A percentile compares a stretch with the other conserved stretches of the same genome.
Conservation (phyloP, 2,113 vertebrate species). For the Lasiurus cinereus region DNA sequence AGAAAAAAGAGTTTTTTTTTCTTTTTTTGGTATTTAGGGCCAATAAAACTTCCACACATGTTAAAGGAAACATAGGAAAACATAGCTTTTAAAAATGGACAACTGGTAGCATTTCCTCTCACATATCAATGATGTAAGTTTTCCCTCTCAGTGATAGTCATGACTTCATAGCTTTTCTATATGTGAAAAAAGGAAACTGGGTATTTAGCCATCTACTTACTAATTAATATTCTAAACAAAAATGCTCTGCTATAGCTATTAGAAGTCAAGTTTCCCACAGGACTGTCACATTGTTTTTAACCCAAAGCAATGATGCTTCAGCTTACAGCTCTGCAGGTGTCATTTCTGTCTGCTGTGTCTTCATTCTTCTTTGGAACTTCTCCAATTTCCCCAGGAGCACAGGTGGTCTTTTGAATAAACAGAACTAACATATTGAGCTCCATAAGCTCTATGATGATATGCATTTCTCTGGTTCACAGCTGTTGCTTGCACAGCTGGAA, state of each 20-base stretch:
- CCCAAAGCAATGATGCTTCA: conserved; percentile 72
- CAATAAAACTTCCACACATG: not conserved
- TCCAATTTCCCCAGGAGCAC: conserved; percentile 87
- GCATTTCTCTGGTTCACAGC: conserved; percentile 85
- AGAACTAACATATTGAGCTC: conserved; percentile 80
- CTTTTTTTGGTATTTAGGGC: not conserved
- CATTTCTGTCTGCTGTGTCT: conserved; percentile 83
- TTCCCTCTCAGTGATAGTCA: not conserved
- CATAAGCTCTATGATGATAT: conserved; percentile 76
- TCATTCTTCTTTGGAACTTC: conserved; percentile 85
- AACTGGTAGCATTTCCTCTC: not conserved
- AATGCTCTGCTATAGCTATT: not conserved
- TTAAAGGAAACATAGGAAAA: not conserved
- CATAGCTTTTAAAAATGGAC: not conserved
- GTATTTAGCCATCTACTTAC: not conserved
- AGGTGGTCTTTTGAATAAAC: conserved; percentile 88
- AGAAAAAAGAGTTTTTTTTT: not conserved
- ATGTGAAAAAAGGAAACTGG: not conserved
- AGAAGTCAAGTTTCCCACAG: conserved; percentile 60
- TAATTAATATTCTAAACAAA: conserved; percentile 64
- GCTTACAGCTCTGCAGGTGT: conserved; percentile 78
- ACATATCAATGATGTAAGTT: not conserved
- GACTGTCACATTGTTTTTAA: conserved; percentile 72
- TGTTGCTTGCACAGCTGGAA: conserved; percentile 83
- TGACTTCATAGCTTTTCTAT: not conserved